phyloP scores from a whole-genome alignment of 1,140 invertebrate species.

The Listronotus oregonensis region DNA sequence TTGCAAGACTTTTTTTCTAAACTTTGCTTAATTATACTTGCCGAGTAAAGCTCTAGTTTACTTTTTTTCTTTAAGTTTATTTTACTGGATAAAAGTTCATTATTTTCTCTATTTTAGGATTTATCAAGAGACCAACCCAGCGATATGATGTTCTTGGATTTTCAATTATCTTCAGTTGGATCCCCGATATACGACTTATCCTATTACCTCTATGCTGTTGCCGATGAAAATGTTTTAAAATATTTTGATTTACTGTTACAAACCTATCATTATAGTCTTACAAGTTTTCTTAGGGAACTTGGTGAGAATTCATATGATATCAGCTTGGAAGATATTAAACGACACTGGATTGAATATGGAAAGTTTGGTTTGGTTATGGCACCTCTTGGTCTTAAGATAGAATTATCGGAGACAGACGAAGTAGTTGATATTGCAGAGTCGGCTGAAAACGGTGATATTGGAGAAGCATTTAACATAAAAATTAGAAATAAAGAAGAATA shows the following conservation, averaged over 20 bases:
- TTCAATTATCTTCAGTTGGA: slow-evolving; percentile 61
- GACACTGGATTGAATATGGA: slow-evolving; percentile 52
- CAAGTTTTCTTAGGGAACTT: slow-evolving; percentile 53
- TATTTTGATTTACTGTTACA: slow-evolving; percentile 58
- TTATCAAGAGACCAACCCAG: slow-evolving; percentile 20
- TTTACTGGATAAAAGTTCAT: too few species aligned
- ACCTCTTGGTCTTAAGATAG: slow-evolving; percentile 32
- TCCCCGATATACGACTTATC: slow-evolving; percentile 65
- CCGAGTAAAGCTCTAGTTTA: too few species aligned
- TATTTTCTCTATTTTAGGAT: slow-evolving; percentile 27
- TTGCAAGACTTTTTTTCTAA: too few species aligned
- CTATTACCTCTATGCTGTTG: slow-evolving; percentile 64
- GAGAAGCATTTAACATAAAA: slow-evolving; percentile 19
- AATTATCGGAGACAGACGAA: slow-evolving; percentile 31
- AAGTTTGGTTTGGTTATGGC: slow-evolving; percentile 29
- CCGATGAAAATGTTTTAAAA: slow-evolving; percentile 57
- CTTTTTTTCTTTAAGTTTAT: too few species aligned
- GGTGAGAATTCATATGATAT: slow-evolving; percentile 55
- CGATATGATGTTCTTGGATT: slow-evolving; percentile 59
- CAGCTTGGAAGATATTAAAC: slow-evolving; percentile 55
- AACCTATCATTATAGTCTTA: slow-evolving; percentile 62
- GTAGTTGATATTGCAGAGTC: slow-evolving; percentile 38
- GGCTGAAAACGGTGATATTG: slow-evolving; percentile 32
- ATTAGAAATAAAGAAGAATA: slow-evolving; percentile 34
- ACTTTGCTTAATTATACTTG: too few species aligned